phyloP scores from a whole-genome alignment of 2,113 vertebrate genomes.

The Megaceryle torquata region DNA sequence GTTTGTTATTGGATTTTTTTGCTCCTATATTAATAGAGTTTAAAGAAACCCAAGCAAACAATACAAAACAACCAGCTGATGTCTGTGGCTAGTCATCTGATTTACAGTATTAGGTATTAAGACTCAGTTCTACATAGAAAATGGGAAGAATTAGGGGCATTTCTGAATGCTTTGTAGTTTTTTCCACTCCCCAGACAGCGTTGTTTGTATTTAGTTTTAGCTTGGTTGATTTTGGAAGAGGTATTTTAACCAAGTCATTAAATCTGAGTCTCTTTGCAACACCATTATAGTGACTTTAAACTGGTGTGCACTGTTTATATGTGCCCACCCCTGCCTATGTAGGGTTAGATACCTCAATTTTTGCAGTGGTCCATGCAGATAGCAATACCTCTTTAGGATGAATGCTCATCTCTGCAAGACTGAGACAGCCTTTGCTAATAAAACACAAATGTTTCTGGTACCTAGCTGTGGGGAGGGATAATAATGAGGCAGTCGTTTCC shows the following conservation, averaged over 20 bases:
- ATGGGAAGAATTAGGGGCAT: neutral
- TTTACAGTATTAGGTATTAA: neutral
- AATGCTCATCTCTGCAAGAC: neutral
- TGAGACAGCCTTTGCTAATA: neutral
- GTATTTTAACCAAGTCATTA: neutral
- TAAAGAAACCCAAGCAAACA: neutral
- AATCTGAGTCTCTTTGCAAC: neutral
- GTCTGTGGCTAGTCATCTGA: neutral
- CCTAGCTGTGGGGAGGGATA: neutral
- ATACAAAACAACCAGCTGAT: neutral
- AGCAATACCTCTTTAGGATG: neutral
- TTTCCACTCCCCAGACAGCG: neutral
- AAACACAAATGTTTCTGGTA: neutral
- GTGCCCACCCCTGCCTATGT: rapidly evolving
- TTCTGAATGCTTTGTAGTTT: rapidly evolving
- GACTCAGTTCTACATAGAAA: neutral
- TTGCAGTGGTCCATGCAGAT: neutral
- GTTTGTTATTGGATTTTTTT: no score
- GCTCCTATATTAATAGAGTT: neutral
- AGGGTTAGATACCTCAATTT: neutral
- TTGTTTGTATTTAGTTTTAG: neutral
- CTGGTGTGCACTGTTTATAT: neutral
- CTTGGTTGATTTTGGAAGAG: neutral
- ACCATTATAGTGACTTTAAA: neutral
- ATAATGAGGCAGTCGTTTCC: neutral